phyloP scores from a whole-genome alignment of 2,888 invertebrate species.

The Lasioglossum pauxillum region DNA sequence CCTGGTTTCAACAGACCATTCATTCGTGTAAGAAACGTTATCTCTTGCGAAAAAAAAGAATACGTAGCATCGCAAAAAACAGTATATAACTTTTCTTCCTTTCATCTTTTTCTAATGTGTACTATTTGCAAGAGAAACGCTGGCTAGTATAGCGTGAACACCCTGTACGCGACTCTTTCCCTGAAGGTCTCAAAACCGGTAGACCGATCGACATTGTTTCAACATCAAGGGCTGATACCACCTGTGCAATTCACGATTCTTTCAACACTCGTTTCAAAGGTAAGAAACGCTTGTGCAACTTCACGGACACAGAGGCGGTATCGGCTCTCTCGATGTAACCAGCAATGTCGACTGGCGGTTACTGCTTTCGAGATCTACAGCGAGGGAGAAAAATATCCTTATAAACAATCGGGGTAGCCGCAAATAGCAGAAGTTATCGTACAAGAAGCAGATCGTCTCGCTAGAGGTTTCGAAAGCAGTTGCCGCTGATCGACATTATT shows the following conservation, averaged over 20 bases:
- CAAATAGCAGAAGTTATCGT: background rate
- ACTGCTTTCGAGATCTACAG: background rate
- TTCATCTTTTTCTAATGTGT: too few relatives aligned
- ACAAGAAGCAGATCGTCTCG: background rate
- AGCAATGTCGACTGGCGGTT: background rate
- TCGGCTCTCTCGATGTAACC: background rate
- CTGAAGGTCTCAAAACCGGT: background rate
- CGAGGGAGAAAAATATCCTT: background rate
- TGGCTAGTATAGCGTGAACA: too few relatives aligned
- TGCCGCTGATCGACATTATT: background rate
- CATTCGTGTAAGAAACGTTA: background rate
- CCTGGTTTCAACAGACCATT: conserved; percentile 80
- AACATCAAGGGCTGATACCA: background rate
- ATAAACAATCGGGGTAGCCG: background rate
- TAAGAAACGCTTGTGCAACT: background rate
- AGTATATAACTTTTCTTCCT: too few relatives aligned
- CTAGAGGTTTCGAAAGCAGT: background rate
- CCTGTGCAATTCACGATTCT: background rate
- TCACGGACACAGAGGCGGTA: background rate
- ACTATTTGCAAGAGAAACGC: too few relatives aligned
- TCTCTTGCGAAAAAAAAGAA: too few relatives aligned
- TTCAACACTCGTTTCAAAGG: background rate
- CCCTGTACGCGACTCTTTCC: background rate
- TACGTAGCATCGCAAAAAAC: too few relatives aligned
- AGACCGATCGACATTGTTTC: background rate